These are phyloP conservation scores for Ophion obscuratus DNA, from an alignment of 2,888 invertebrate species.

Conservation along the genomic window DNA sequence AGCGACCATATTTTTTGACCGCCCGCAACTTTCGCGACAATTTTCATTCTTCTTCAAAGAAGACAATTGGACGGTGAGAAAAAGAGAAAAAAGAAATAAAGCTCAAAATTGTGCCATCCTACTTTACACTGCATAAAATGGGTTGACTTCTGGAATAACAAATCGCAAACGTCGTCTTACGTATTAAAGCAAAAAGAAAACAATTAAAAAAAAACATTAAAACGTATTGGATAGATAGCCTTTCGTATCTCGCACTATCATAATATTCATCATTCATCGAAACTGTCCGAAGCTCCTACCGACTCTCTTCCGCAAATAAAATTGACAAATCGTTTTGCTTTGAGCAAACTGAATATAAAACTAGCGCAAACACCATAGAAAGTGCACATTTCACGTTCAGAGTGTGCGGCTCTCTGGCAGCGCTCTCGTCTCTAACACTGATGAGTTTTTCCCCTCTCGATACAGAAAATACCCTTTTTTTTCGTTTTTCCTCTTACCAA, in stretches of 20 bases:
- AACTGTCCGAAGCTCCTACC: neutral
- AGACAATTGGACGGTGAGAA: no score
- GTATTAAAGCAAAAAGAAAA: conserved; percentile 20
- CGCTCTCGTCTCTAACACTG: conserved; percentile 35
- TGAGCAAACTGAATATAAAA: neutral
- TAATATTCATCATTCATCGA: conserved; percentile 33
- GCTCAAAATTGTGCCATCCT: no score
- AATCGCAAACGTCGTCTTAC: neutral
- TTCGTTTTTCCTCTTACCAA: conserved; percentile 8
- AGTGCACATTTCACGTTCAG: conserved; percentile 27
- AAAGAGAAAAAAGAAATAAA: no score
- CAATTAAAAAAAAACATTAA: conserved; percentile 26
- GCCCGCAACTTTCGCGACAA: no score
- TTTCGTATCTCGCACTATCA: conserved; percentile 42
- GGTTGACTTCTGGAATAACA: conserved; percentile 41
- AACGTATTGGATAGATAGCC: conserved; percentile 24
- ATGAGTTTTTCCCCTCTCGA: conserved; percentile 26
- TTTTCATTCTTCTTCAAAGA: no score
- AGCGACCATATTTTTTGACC: no score
- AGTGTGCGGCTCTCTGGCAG: conserved; percentile 57
- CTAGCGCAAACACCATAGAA: neutral
- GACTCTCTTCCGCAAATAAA: conserved; percentile 13
- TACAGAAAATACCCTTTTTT: conserved; percentile 9
- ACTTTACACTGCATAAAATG: neutral
- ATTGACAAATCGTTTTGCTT: neutral